These are phyloP conservation scores for Adineta ricciae DNA, from an alignment of 2,888 invertebrate genomes.

Conservation along the genomic window DNA sequence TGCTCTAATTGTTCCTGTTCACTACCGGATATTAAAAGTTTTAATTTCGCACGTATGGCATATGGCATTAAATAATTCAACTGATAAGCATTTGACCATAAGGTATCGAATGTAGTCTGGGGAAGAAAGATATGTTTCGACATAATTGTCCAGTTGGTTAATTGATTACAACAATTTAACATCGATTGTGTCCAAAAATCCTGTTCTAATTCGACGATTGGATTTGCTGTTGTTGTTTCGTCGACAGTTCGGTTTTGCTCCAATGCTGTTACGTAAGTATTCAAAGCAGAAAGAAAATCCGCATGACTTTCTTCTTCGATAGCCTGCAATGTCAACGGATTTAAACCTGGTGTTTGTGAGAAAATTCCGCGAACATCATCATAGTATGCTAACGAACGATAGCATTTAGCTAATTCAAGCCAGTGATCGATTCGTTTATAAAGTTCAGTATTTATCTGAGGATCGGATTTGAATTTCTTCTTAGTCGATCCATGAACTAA, in stretches of 20 bases:
- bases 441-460: neutral
- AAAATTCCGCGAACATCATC: constrained; percentile 32
- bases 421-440: constrained; percentile 5
- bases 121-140: constrained; percentile 23
- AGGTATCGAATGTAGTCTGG: neutral
- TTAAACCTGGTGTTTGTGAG: neutral
- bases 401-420: constrained; percentile 33
- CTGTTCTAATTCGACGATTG: constrained; percentile 18
- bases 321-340: neutral
- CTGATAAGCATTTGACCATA: neutral
- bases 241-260: neutral
- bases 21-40: constrained; percentile 50
- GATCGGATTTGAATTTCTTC: neutral
- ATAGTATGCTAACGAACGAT: constrained; percentile 30
- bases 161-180: constrained; percentile 31
- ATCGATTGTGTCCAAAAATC: constrained; percentile 32
- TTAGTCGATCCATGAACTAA: neutral
- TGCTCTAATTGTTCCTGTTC: constrained; percentile 40
- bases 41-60: constrained; percentile 56
- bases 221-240: neutral
- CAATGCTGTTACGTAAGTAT: constrained; percentile 23
- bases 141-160: constrained; percentile 31
- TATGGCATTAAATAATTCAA: constrained; percentile 49
- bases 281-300: constrained; percentile 26
- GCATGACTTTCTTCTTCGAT: constrained; percentile 23